Evolutionary conservation across 2,113 vertebrate species (phyloP), one percentile per base, ranked within the genome.

Genomic region (Galemys pyrenaicus): DNA sequence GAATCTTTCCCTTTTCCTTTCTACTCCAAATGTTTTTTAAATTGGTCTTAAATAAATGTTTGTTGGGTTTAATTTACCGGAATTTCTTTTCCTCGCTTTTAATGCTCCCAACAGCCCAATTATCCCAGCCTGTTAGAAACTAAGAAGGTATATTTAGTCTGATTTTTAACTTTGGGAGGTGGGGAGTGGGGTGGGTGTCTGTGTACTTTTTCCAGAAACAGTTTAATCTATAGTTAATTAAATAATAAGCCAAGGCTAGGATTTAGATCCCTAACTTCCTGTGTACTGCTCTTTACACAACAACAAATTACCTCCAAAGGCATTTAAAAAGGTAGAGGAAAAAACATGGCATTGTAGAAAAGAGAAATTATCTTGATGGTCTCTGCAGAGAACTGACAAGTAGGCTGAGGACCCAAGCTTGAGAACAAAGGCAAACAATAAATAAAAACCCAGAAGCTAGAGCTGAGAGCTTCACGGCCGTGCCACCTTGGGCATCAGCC

Each of bases 41-140:
- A 94, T 94, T 94, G 90, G 80, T 85, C 75, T 94, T 91, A 96
- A 93, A 96, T 94, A 95, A 97, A 94, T 79, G 89, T 95, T 96
- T 92, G 78, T 60, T 96, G 89, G 87, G 75, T 91, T 97, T 96
- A 96, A 96, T 96, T 95, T 94, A 92, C 92, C 78, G 26, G 68
- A 94, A 96, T 95, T 79, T 95, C 74, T 87, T 81, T 82, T 88
- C 71, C 92, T 89, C 78, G 73, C 46, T 77, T 83, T 96, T 93
- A 96, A 37, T 91, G 75, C 11, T 97, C 95, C 95, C 96, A 86
- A 75, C 58, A 91, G 96, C 70, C 79, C 7, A 65, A 93, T 96
- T 91, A 93, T 91, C 64, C 37, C 79, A 93, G 87, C 56, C 89
- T 94, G 51, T 19, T 58, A 64, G 44, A 96, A 85, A 96, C 78